These are phyloP conservation scores for Oasisia sp. DNA, from an alignment of 2,888 invertebrate genomes.

Conservation along the genomic window DNA sequence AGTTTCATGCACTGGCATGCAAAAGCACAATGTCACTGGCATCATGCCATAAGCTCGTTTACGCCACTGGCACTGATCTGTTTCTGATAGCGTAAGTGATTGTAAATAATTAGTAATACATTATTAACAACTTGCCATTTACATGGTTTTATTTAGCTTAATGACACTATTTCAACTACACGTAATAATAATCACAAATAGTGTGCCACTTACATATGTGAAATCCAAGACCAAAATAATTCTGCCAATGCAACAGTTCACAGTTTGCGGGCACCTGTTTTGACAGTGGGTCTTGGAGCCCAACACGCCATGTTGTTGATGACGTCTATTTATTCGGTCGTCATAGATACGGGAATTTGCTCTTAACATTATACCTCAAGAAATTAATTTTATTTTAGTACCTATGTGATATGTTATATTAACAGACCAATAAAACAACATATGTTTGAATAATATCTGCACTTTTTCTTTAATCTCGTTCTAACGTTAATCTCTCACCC, in stretches of 20 bases:
- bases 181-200: background rate
- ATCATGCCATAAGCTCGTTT: too few species aligned
- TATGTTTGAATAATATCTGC: background rate
- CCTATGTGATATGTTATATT: background rate
- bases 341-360: background rate
- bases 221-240: background rate
- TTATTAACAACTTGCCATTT: too few species aligned
- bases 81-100: too few species aligned
- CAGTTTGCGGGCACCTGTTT: background rate
- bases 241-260: background rate
- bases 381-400: background rate
- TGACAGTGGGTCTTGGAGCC: background rate
- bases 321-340: background rate
- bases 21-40: too few species aligned
- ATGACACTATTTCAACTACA: background rate
- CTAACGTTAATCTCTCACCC: background rate
- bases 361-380: background rate
- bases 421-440: background rate
- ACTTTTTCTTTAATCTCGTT: background rate
- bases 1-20: too few species aligned
- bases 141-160: background rate
- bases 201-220: background rate
- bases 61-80: too few species aligned
- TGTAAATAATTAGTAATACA: too few species aligned
- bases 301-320: slow-evolving; percentile 17